Percentiles rank a stretch among this genome's conserved stretches.
Evolutionary conservation across 1,140 invertebrate genomes (phyloP).

Genomic region (Ganaspis sp.): DNA sequence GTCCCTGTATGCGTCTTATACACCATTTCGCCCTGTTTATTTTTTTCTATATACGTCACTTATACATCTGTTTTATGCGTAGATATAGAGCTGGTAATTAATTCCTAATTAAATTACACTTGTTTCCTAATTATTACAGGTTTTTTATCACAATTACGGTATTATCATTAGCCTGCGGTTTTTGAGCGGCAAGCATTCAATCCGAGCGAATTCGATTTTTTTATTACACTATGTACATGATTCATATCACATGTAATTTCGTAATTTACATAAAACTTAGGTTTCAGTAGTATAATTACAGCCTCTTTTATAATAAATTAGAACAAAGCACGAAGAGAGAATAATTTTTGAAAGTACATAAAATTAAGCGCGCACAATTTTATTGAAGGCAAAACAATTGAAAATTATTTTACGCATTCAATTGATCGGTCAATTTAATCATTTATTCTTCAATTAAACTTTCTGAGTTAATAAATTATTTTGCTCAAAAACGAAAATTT

Average conservation of each 20-base stretch:
- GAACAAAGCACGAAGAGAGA: background rate
- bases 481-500: too few relatives aligned
- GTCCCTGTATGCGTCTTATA: conserved; percentile 46
- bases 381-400: too few relatives aligned
- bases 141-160: conserved; percentile 23
- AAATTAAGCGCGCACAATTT: background rate
- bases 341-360: background rate
- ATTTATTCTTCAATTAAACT: too few relatives aligned
- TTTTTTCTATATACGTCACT: background rate
- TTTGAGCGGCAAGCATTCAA: conserved; percentile 22
- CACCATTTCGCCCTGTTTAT: background rate
- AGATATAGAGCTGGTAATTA: conserved; percentile 3
- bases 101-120: conserved; percentile 12
- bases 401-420: too few relatives aligned
- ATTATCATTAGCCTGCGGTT: conserved; percentile 21
- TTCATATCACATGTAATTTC: conserved; percentile 14
- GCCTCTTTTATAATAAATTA: background rate
- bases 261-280: conserved; percentile 9
- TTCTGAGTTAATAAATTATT: too few relatives aligned
- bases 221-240: conserved; percentile 18
- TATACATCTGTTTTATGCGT: background rate
- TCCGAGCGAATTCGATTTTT: conserved; percentile 27
- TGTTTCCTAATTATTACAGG: background rate
- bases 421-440: too few relatives aligned
- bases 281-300: background rate